Evolutionary conservation across 2,113 vertebrate genomes (phyloP).

Genomic region (Megaceryle maxima): DNA sequence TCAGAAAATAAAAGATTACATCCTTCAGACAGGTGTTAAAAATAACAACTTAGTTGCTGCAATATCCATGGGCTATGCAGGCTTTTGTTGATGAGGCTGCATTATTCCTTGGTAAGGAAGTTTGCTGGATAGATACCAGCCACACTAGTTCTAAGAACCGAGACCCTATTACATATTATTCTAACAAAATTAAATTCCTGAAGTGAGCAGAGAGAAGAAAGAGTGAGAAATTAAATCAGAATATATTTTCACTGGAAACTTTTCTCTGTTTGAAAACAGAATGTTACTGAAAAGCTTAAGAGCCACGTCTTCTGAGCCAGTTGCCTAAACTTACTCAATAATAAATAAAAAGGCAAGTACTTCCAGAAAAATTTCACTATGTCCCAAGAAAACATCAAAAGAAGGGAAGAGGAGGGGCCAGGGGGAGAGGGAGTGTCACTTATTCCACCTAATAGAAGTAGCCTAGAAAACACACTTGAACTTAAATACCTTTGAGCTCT

Average conservation of each 20-base stretch:
- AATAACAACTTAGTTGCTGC: background rate
- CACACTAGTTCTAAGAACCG: background rate
- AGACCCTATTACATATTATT: background rate
- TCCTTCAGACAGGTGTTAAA: background rate
- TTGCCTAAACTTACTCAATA: background rate
- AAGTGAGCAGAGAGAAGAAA: background rate
- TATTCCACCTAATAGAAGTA: background rate
- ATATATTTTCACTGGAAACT: background rate
- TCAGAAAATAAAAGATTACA: background rate
- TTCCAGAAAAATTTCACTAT: background rate
- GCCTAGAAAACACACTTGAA: background rate
- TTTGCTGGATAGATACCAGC: background rate
- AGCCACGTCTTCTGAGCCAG: background rate
- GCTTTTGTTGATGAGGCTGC: background rate
- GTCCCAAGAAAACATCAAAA: background rate
- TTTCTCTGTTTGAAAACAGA: background rate
- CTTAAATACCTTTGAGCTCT: background rate
- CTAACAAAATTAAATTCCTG: background rate
- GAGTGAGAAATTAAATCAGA: background rate
- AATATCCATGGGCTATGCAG: background rate
- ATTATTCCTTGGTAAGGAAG: background rate
- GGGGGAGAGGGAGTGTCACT: fast-evolving
- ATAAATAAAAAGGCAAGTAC: background rate
- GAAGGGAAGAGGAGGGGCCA: background rate
- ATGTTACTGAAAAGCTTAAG: background rate